Evolutionary conservation across 1,140 invertebrate genomes (phyloP).

Genomic region (Battus philenor): DNA sequence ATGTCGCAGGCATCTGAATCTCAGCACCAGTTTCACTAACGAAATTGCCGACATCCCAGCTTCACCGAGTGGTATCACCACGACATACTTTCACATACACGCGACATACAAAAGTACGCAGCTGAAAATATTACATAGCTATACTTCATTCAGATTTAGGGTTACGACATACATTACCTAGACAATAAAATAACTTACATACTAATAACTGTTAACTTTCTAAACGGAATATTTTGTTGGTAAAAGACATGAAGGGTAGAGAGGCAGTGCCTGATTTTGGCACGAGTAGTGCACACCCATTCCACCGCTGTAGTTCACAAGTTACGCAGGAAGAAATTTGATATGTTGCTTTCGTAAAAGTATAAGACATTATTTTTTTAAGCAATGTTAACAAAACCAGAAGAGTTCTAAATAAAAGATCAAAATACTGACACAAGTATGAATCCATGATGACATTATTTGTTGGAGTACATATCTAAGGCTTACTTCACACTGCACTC

Average conservation of each 20-base stretch:
- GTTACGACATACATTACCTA: conserved; percentile 70
- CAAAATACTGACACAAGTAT: too few relatives aligned
- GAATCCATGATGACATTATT: too few relatives aligned
- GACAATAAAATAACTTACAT: conserved; percentile 70
- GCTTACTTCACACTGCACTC: too few relatives aligned
- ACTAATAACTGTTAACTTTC: conserved; percentile 65
- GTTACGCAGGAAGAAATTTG: not conserved
- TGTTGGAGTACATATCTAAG: too few relatives aligned
- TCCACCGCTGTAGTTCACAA: not conserved
- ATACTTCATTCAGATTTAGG: conserved; percentile 52
- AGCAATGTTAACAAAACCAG: too few relatives aligned
- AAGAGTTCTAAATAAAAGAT: too few relatives aligned
- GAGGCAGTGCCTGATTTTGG: conserved; percentile 51
- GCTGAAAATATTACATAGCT: conserved; percentile 58
- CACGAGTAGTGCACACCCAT: conserved; percentile 29
- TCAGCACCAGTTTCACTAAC: conserved; percentile 64
- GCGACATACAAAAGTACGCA: conserved; percentile 49
- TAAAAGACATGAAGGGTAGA: conserved; percentile 35
- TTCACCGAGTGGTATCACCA: conserved; percentile 36
- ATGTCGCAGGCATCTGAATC: conserved; percentile 64
- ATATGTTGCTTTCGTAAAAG: conserved; percentile 5
- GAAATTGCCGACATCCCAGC: conserved; percentile 34
- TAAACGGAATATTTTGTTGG: conserved; percentile 64
- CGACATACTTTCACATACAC: conserved; percentile 60
- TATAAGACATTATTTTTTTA: not conserved